Base-by-base conservation (phyloP, 2,797 vertebrate genomes). In the Fratercula arctica region DNA sequence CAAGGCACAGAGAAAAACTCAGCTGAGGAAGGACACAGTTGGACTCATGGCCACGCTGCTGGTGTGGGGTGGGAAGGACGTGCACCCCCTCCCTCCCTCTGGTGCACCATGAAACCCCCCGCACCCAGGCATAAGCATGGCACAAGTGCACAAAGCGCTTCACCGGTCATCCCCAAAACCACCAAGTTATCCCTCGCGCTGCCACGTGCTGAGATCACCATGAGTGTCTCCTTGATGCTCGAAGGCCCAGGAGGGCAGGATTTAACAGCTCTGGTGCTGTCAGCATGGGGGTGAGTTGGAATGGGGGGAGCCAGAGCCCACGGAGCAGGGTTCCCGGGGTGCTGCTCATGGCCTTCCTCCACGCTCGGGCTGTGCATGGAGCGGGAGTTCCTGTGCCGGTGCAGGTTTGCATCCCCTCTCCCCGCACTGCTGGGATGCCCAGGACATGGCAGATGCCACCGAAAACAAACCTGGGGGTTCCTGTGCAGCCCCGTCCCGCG, bases 71-170 rank as follows among this genome's bases (percentile, higher is more conserved):
- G 48, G 33, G 14, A 57, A 43, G 15, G 37, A 67, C 3, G 0
- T 1, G 5, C 28, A 33, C 10, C 7, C 16, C 29, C 26, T 13
- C 14, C 14, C 37, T 25, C 35, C 41, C 17, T 9, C 26, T 2
- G 0, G 15, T 21, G 57, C 23, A 6, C 33, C 2, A 2, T 1
- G 8, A 45, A 33, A 23, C 9, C 21, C 54, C 39, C 35, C 0
- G 0, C 16, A 12, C 33, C 24, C 24, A 6, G 37, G 18, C 2
- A 0, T 10, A 23, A 16, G 5, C 5, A 1, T 5, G 16, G 39
- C 61, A 50, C 33, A 18, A 69, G 61, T 0, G 23, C 53, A 37
- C 60, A 35, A 46, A 68, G 15, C 9, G 0, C 35, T 56, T 39
- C 41, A 17, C 53, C 2, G 10, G 7, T 28, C 5, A 0, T 31